A percentile compares a stretch with the other conserved stretches of the same genome.
Evolutionary conservation across 2,797 vertebrate species (phyloP).

Genomic region (Darevskia mixta): DNA sequence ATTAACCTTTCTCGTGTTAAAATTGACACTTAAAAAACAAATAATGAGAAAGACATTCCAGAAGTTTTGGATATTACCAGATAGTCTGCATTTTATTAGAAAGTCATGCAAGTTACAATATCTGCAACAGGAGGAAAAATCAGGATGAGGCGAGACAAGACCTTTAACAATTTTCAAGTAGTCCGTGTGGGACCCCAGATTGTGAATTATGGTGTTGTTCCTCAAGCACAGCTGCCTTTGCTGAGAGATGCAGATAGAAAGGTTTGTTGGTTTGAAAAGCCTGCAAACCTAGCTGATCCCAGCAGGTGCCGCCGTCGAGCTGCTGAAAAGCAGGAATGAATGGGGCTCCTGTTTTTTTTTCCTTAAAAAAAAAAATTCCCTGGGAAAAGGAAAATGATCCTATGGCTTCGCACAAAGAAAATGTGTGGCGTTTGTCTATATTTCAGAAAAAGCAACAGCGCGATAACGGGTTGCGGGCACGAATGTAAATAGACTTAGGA

Average conservation of each 20-base stretch:
- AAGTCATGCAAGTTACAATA: too few relatives aligned
- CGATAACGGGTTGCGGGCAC: background rate
- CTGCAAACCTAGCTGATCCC: slow-evolving; percentile 44
- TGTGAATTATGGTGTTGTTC: background rate
- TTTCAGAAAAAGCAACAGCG: background rate
- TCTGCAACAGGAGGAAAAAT: too few relatives aligned
- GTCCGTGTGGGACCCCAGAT: background rate
- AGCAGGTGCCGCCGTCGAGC: slow-evolving; percentile 54
- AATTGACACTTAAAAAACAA: too few relatives aligned
- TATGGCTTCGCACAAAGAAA: background rate
- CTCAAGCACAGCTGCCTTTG: background rate
- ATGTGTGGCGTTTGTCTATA: background rate
- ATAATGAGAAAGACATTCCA: too few relatives aligned
- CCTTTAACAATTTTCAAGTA: too few relatives aligned
- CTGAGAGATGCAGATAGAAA: background rate
- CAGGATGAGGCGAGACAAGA: too few relatives aligned
- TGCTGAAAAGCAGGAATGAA: slow-evolving; percentile 13
- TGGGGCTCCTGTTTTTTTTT: background rate
- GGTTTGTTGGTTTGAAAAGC: background rate
- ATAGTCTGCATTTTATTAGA: too few relatives aligned
- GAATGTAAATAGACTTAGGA: background rate
- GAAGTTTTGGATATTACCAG: too few relatives aligned
- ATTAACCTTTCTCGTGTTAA: too few relatives aligned
- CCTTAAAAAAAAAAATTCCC: background rate
- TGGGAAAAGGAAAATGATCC: background rate